Evolutionary conservation across 2,113 vertebrate species (phyloP), one percentile per base, ranked within the genome.

Genomic region (Mugil cephalus): DNA sequence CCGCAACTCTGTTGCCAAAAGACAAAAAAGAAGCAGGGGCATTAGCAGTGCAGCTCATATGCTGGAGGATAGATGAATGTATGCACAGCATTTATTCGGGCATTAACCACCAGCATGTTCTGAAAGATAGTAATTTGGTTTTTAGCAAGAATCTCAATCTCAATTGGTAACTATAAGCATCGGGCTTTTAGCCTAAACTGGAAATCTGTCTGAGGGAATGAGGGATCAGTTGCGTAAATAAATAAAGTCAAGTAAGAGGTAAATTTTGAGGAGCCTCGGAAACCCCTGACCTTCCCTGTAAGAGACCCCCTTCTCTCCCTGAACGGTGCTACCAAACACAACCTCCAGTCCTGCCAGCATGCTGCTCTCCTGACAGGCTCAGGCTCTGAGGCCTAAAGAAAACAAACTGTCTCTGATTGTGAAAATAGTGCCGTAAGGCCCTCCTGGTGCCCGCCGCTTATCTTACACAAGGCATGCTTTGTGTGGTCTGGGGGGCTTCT

Each of bases 381-480:
- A 2, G 77, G 82, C 87, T 83, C 85, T 60, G 86, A 88, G 86
- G 84, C 89, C 92, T 80, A 89, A 92, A 91, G 88, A 93, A 94
- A 94, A 94, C 92, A 94, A 94, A 93, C 91, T 74, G 71, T 61
- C 83, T 73, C 87, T 93, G 90, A 93, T 93, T 94, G 89, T 90
- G 86, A 94, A 94, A 94, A 93, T 89, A 93, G 81, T 87, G 86
- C 84, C 54, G 83, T 64, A 82, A 79, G 87, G 87, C 89, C 86
- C 90, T 90, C 90, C 84, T 75, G 80, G 80, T 91, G 87, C 88
- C 85, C 58, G 18, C 52, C 50, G 91, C 91, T 93, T 94, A 94
- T 93, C 91, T 88, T 82, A 88, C 75, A 93, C 93, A 93, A 94
- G 90, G 92, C 80, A 0, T 73, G 91, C 91, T 91, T 94, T 94